These are phyloP conservation scores for Sipha maydis DNA, from an alignment of 2,888 invertebrate species.

Conservation along the genomic window DNA sequence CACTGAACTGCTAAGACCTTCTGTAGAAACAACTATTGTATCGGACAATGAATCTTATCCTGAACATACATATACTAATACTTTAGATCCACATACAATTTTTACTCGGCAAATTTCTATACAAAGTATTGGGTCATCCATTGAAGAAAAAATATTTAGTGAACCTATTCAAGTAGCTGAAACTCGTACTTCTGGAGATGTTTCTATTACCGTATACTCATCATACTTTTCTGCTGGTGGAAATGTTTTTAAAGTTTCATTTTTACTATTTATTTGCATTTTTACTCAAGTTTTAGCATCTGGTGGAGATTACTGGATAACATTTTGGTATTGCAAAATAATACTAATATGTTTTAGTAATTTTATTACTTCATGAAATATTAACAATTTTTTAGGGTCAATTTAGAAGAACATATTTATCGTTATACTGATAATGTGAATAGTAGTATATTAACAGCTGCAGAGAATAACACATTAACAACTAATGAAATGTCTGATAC, in stretches of 20 bases:
- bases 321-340: conserved; percentile 73
- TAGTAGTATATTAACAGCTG: neutral
- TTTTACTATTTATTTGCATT: conserved; percentile 73
- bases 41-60: conserved; percentile 64
- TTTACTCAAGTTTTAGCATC: conserved; percentile 73
- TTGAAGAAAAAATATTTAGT: conserved; percentile 63
- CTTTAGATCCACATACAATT: neutral
- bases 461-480: neutral
- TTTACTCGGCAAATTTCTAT: conserved; percentile 62
- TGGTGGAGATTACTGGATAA: conserved; percentile 77
- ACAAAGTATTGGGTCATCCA: conserved; percentile 65
- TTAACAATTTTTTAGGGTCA: neutral
- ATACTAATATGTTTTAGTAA: conserved; percentile 63
- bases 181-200: conserved; percentile 73
- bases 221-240: conserved; percentile 80
- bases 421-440: neutral
- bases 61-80: conserved; percentile 60
- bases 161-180: conserved; percentile 69
- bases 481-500: neutral
- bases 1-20: conserved; percentile 74
- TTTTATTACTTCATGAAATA: neutral
- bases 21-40: conserved; percentile 70
- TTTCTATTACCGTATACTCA: conserved; percentile 74
- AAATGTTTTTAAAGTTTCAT: conserved; percentile 72
- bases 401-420: neutral